Percentiles rank a stretch among this genome's conserved stretches.
These are phyloP conservation scores for Epizoanthus illoricatus DNA, from an alignment of 92 coral and sea anemone genomes.

Conservation along the genomic window DNA sequence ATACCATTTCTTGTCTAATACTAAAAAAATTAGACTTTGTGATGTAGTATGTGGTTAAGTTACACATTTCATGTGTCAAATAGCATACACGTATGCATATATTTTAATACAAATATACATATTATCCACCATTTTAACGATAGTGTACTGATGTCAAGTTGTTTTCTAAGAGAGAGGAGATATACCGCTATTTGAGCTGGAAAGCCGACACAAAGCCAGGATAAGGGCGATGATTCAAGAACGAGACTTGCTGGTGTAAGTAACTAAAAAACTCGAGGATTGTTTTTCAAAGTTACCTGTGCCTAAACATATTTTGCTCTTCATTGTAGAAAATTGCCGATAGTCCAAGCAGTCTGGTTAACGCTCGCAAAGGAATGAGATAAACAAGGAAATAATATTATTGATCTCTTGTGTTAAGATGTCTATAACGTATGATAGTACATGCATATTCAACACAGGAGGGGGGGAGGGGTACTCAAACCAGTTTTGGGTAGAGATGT, in stretches of 20 bases:
- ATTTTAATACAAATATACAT: background rate
- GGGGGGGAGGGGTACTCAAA: too few species aligned
- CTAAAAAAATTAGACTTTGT: too few species aligned
- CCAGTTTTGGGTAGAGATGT: too few species aligned
- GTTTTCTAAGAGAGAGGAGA: conserved; percentile 71
- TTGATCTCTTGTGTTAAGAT: too few species aligned
- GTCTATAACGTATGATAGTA: too few species aligned
- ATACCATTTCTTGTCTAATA: too few species aligned
- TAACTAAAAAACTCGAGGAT: conserved; percentile 21
- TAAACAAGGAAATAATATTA: too few species aligned
- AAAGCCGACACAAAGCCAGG: conserved; percentile 69
- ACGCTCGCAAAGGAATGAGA: too few species aligned
- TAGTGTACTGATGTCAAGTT: background rate
- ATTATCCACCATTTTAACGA: background rate
- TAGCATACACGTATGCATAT: background rate
- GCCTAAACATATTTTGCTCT: background rate
- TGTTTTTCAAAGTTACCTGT: background rate
- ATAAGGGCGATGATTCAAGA: conserved; percentile 70
- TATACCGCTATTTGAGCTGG: conserved; percentile 64
- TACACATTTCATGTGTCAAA: too few species aligned
- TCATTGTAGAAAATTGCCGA: background rate
- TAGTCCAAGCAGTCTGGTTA: too few species aligned
- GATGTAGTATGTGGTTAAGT: too few species aligned
- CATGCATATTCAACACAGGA: too few species aligned
- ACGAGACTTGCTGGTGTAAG: conserved; percentile 81